Evolutionary conservation across 2,113 vertebrate genomes (phyloP), one percentile per base, ranked within the genome.

Genomic region (Desmodus rotundus): DNA sequence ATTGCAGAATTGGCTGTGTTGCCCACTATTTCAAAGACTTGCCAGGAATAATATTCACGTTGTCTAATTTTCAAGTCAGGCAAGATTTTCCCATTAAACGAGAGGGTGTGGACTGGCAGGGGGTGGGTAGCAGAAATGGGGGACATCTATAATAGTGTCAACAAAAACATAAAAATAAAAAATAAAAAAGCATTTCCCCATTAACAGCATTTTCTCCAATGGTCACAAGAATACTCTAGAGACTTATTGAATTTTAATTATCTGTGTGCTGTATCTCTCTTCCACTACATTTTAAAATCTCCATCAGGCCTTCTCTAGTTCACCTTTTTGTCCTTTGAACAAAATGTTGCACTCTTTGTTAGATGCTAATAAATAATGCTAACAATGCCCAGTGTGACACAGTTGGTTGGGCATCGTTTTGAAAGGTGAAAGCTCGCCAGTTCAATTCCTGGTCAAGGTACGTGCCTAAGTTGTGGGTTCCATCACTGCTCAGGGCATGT

Each of bases 1-100:
- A 0, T 2, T 26, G 8, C 31, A 22, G 45, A 33, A 33, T 2
- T 24, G 17, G 12, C 0, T 13, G 2, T 16, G 7, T 31, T 19
- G 28, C 43, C 38, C 36, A 15, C 22, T 8, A 43, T 73, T n/a
- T n/a, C n/a, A n/a, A n/a, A n/a, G n/a, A n/a, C n/a, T n/a, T 10
- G 4, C 31, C 45, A 58, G n/a, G n/a, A 80, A 80, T 36, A 43
- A 7, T n/a, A 16, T 7, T 50, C 52, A 31, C 17, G 10, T 2
- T n/a, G 8, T 45, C 24, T 47, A 73, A 86, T 41, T 91, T 91
- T 76, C 24, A n/a, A 41, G 67, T 31, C 87, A 84, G 31, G 50
- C 2, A 58, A 54, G 9, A 8, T 3, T 41, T 70, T 28, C 33
- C 24, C 33, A 7, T 13, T 67, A 54, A 54, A 15, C 17, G 5